Evolutionary conservation across 2,797 vertebrate genomes (phyloP).

Genomic region (Neosalanx taihuensis): DNA sequence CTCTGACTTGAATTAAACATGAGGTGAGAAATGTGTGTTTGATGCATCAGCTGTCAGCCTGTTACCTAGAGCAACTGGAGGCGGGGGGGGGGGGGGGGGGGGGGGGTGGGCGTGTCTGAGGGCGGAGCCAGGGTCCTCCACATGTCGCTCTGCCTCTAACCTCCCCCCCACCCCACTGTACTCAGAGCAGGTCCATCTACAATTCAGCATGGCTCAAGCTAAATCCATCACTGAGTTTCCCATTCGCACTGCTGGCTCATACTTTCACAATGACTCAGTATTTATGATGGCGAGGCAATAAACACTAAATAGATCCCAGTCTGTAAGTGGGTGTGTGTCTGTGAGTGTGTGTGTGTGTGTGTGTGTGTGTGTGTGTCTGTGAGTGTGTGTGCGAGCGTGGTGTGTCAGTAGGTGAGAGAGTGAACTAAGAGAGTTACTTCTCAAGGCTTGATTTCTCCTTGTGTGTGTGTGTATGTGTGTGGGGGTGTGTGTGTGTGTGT

Average conservation of each 20-base stretch:
- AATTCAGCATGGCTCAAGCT: not conserved
- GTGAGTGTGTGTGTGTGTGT: constrained; percentile 5
- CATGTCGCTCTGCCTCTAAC: not conserved
- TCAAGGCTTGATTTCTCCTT: too few species aligned
- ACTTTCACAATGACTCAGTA: constrained; percentile 5
- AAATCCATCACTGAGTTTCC: not conserved
- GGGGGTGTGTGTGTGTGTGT: not conserved
- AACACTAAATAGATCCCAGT: not conserved
- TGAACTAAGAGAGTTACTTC: constrained; percentile 4
- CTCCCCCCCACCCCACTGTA: not conserved
- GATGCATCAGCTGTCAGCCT: not conserved
- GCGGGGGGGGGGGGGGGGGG: too few species aligned
- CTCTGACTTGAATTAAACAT: not conserved
- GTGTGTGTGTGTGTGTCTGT: not conserved
- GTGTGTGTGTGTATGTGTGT: not conserved
- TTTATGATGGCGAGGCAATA: constrained; percentile 1
- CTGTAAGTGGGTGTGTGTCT: constrained; percentile 9
- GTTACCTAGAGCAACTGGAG: not conserved
- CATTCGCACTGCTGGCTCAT: not conserved
- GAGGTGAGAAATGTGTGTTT: not conserved
- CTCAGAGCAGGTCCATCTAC: not conserved
- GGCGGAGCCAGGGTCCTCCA: too few species aligned
- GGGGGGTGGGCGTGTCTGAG: not conserved
- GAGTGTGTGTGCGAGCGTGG: constrained; percentile 12
- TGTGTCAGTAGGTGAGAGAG: constrained; percentile 3